Base-by-base conservation (phyloP, 2,888 invertebrate genomes). In the Drosophila bunnanda region DNA sequence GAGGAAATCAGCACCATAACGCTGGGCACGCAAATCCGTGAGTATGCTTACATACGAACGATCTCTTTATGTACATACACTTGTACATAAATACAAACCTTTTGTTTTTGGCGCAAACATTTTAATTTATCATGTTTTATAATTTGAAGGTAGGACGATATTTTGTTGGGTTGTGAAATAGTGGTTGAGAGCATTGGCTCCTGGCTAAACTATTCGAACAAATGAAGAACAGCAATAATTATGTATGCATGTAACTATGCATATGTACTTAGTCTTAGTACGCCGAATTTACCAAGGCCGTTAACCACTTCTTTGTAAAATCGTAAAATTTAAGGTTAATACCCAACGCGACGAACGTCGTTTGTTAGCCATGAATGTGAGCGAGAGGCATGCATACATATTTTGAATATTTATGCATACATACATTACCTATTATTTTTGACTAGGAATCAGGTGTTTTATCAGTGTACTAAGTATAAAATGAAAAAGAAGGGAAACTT, bases 11-110 rank as follows among this genome's bases (percentile, higher is more conserved):
- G 78, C 68, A 83, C 82, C 28, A 53, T 75, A 38, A 69, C 81
- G 5, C 44, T 89, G 58, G 89, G 89, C 34, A 84, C 85, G n/a
- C 68, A 48, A 20, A 52, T 70, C n/a, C 54, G 84, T 84, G 46
- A 72, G 79, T 66, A 60, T 32, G 32, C 30, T 20, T 50, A 20
- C 20, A 15, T 32, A 50, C 20, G 8, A 9, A 20, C 9, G 13
- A 32, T 32, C 32, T 9, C 8, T 48, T 48, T 17, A 2, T 20
- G 20, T 32, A 22, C 12, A n/a, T 32, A 8, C 5, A 22, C 3
- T 4, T 20, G 17, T 30, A 30, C 7, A 12, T 17, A 13, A 5
- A 17, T 20, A 32, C 30, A 20, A 32, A 15, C 20, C 2, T 22
- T 20, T 32, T 20, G 32, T 52, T 34, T 32, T 34, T 34, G 15